A percentile compares a stretch with the other conserved stretches of the same genome.
Evolutionary conservation across 2,113 vertebrate species (phyloP).

Genomic region (Gallinago paraguaiae): DNA sequence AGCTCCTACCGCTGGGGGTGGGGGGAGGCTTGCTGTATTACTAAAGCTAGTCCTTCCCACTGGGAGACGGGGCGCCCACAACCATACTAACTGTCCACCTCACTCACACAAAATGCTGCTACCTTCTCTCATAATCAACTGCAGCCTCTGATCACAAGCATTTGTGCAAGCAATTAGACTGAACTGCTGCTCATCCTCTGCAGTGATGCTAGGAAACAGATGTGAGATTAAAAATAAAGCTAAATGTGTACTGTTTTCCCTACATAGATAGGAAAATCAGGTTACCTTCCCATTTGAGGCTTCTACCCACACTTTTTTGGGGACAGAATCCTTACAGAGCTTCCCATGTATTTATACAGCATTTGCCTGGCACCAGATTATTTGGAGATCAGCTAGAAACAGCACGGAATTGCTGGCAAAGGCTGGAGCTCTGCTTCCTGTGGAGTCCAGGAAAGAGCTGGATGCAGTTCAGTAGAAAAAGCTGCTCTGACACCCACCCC

Average conservation of each 20-base stretch:
- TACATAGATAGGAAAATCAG: not conserved
- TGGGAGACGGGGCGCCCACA: not conserved
- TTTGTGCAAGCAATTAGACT: not conserved
- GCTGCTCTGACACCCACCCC: not conserved
- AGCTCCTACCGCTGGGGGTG: not conserved
- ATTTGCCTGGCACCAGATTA: not conserved
- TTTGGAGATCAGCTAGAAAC: not conserved
- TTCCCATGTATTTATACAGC: not conserved
- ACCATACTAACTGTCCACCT: not conserved
- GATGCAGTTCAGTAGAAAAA: not conserved
- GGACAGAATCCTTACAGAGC: not conserved
- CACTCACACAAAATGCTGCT: not conserved
- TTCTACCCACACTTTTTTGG: not conserved
- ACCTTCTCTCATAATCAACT: not conserved
- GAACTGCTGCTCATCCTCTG: not conserved
- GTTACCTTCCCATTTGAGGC: not conserved
- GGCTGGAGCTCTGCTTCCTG: not conserved
- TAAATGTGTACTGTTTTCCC: not conserved
- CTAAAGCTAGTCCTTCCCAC: not conserved
- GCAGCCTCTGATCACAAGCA: not conserved
- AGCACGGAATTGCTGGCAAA: not conserved
- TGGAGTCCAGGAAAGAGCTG: not conserved
- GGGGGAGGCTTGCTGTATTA: not conserved
- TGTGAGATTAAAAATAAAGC: rapidly evolving
- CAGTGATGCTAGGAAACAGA: not conserved